These are phyloP conservation scores for Drosophila gunungcola DNA, from an alignment of 1,140 invertebrate genomes.

Conservation along the genomic window DNA sequence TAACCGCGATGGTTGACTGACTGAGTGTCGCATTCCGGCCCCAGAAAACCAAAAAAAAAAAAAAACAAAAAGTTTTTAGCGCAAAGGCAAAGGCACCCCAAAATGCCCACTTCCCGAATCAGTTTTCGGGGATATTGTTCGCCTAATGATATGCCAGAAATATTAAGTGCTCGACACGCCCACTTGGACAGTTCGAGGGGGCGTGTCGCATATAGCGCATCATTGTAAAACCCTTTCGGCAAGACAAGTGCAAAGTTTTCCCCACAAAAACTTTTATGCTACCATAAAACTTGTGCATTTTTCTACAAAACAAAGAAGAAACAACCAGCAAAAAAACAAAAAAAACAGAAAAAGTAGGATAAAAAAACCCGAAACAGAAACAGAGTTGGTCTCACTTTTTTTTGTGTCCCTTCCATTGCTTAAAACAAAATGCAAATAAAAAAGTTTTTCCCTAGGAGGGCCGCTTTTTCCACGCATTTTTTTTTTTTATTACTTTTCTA, in stretches of 20 bases:
- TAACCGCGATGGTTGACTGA: conserved; percentile 11
- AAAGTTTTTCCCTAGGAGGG: conserved; percentile 51
- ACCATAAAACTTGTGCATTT: conserved; percentile 81
- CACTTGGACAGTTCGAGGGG: conserved; percentile 21
- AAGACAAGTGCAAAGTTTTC: conserved; percentile 80
- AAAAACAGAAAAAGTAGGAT: conserved; percentile 21
- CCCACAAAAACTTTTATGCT: conserved; percentile 75
- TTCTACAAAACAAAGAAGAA: conserved; percentile 78
- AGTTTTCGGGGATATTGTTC: conserved; percentile 25
- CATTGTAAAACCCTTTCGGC: conserved; percentile 81
- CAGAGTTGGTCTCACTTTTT: conserved; percentile 64
- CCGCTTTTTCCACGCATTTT: conserved; percentile 30
- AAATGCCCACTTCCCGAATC: conserved; percentile 4
- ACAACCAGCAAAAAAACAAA: conserved; percentile 38
- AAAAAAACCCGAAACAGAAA: conserved; percentile 51
- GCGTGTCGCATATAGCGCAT: conserved; percentile 55
- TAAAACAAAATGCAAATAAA: conserved; percentile 82
- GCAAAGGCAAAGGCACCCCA: neutral
- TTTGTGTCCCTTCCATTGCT: conserved; percentile 29
- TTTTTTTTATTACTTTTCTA: conserved; percentile 47
- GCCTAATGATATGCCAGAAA: conserved; percentile 64
- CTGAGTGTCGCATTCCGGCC: conserved; percentile 18
- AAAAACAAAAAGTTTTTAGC: conserved; percentile 5
- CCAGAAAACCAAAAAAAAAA: neutral
- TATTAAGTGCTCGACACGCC: conserved; percentile 66